These are phyloP conservation scores for Strix aluco DNA, from an alignment of 2,113 vertebrate genomes.

Conservation along the genomic window DNA sequence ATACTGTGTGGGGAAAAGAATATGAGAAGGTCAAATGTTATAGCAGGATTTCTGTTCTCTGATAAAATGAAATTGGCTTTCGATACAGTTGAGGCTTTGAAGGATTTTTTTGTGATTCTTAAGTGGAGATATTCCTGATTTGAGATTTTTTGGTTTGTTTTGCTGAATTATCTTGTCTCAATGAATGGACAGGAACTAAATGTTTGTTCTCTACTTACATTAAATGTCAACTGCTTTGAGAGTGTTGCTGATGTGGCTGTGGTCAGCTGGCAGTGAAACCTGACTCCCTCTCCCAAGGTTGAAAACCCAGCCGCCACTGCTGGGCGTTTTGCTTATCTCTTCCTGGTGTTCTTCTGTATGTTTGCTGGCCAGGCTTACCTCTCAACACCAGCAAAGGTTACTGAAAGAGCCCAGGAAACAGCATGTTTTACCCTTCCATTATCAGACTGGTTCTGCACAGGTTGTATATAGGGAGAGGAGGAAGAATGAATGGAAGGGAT, in stretches of 20 bases:
- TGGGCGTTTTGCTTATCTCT: neutral
- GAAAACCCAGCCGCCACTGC: neutral
- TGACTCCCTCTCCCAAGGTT: neutral
- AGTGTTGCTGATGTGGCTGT: neutral
- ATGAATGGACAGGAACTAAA: neutral
- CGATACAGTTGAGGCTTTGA: neutral
- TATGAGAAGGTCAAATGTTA: neutral
- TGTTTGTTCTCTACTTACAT: neutral
- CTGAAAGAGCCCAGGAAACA: neutral
- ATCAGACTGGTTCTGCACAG: neutral
- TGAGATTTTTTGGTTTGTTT: neutral
- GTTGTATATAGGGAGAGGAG: neutral
- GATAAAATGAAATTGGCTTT: neutral
- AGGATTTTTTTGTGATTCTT: neutral
- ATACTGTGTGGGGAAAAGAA: neutral
- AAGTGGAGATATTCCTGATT: neutral
- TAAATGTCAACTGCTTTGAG: neutral
- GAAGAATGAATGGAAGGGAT: neutral
- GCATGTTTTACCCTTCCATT: neutral
- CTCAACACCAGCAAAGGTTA: neutral
- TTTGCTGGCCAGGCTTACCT: neutral
- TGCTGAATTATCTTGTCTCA: neutral
- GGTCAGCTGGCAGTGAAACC: neutral
- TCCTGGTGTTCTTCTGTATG: neutral
- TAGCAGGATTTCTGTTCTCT: neutral